Percentiles rank a stretch among this genome's conserved stretches.
Conservation (phyloP, 2,888 invertebrate genomes). For the Patella caerulea region DNA sequence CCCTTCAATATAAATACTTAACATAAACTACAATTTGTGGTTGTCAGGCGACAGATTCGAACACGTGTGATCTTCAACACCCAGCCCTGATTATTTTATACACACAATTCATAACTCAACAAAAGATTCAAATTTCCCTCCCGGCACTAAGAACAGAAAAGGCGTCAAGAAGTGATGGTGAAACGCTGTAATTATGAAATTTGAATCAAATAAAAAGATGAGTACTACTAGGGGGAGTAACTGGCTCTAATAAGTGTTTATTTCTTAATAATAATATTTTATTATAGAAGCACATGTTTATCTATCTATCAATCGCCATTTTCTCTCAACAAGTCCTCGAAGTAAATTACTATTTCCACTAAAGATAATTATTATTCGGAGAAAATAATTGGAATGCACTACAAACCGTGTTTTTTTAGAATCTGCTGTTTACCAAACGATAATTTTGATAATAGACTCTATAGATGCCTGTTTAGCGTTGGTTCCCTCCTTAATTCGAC, state of each 20-base stretch:
- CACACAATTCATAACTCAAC: neutral
- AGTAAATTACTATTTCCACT: constrained; percentile 4
- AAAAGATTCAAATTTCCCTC: neutral
- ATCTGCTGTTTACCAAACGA: too few relatives aligned
- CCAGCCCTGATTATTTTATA: neutral
- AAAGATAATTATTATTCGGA: constrained; percentile 4
- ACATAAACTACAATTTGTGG: constrained; percentile 9
- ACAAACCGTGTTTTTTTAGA: too few relatives aligned
- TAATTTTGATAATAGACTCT: too few relatives aligned
- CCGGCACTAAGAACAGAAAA: neutral
- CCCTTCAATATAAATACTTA: constrained; percentile 1
- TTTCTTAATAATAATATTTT: constrained; percentile 10
- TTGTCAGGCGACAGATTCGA: neutral
- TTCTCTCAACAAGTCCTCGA: neutral
- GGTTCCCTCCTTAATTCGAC: too few relatives aligned
- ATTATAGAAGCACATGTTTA: neutral
- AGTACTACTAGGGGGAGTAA: neutral
- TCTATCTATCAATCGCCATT: neutral
- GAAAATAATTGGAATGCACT: neutral
- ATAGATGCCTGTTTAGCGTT: too few relatives aligned
- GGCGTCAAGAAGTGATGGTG: constrained; percentile 8
- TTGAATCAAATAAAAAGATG: neutral
- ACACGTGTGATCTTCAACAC: neutral
- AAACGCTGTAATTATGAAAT: constrained; percentile 12
- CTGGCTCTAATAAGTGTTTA: neutral